phyloP scores from a whole-genome alignment of 2,113 vertebrate species.

The Ictalurus punctatus region DNA sequence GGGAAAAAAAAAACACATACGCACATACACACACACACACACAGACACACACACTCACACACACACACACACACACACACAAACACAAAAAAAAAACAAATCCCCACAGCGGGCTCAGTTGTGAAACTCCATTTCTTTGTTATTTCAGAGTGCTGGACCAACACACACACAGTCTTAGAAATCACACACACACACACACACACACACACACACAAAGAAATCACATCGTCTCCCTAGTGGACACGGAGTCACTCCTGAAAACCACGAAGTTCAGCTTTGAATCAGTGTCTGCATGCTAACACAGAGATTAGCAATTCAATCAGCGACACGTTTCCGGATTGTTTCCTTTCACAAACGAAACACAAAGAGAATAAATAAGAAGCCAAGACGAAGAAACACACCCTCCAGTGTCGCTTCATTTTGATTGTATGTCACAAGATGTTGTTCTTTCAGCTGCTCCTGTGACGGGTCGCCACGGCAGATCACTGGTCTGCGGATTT shows the following conservation, averaged over 20 bases:
- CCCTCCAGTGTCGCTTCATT: neutral
- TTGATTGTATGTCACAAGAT: neutral
- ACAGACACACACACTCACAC: neutral
- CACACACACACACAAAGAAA: neutral
- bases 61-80: neutral
- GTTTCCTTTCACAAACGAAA: constrained; percentile 1
- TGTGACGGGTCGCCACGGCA: too few species aligned
- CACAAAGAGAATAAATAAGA: neutral
- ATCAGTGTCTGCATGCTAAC: constrained; percentile 17
- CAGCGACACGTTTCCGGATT: neutral
- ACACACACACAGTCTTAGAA: neutral
- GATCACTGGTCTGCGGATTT: too few species aligned
- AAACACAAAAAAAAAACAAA: neutral
- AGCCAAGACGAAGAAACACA: neutral
- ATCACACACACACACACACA: constrained; percentile 1
- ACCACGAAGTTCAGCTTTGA: constrained; percentile 2
- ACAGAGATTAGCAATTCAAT: constrained; percentile 33
- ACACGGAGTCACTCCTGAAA: constrained; percentile 11
- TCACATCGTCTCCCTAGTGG: neutral
- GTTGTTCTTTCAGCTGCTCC: too few species aligned
- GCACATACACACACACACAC: neutral
- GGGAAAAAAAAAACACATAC: neutral
- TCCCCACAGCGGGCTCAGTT: neutral
- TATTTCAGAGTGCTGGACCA: neutral
- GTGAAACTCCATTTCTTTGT: neutral